Evolutionary conservation across 2,888 invertebrate genomes (phyloP).

Genomic region (Limenitis camilla): DNA sequence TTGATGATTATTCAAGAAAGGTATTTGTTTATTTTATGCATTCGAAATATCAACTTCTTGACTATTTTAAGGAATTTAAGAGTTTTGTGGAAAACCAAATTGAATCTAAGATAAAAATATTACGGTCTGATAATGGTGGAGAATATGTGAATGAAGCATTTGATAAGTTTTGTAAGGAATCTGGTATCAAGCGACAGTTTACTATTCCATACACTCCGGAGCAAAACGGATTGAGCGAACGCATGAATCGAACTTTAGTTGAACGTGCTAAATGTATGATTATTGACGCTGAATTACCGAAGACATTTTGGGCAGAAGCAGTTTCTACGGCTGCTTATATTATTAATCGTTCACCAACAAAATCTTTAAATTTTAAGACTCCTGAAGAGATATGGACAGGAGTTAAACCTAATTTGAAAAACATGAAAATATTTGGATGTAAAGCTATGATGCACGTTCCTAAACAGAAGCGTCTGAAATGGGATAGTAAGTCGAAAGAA

Average conservation of each 20-base stretch:
- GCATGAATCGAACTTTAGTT: conserved; percentile 22
- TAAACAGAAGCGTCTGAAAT: no score
- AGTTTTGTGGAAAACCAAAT: conserved; percentile 13
- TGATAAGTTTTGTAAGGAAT: conserved; percentile 30
- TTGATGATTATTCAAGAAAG: conserved; percentile 19
- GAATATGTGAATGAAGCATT: conserved; percentile 11
- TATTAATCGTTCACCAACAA: neutral
- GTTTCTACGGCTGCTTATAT: conserved; percentile 4
- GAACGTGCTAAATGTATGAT: conserved; percentile 10
- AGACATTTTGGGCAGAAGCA: conserved; percentile 8
- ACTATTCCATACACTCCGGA: conserved; percentile 31
- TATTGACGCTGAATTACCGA: conserved; percentile 4
- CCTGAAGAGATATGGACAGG: neutral
- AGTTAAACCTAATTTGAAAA: neutral
- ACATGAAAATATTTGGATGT: no score
- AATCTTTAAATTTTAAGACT: neutral
- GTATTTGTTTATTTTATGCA: conserved; percentile 16
- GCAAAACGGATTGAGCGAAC: conserved; percentile 35
- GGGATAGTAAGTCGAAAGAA: no score
- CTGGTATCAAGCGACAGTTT: conserved; percentile 27
- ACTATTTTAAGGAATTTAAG: conserved; percentile 12
- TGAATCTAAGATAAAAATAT: conserved; percentile 14
- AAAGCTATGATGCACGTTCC: no score
- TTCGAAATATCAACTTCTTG: conserved; percentile 7
- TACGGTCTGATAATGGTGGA: conserved; percentile 10